Base-by-base conservation (phyloP, 2,797 vertebrate species). In the Spea hammondii region DNA sequence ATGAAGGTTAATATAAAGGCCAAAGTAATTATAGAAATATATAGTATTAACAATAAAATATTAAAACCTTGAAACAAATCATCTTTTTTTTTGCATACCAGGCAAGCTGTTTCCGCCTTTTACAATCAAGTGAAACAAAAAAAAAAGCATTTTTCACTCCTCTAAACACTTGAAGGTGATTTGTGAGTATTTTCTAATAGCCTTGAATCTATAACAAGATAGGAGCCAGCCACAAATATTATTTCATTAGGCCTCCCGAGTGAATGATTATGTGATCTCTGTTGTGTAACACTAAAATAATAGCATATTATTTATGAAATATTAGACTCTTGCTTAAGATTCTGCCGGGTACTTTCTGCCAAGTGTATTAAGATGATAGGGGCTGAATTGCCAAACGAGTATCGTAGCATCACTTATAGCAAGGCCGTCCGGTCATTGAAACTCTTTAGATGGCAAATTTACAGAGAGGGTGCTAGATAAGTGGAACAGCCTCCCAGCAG, bases 181-280 rank as follows among this genome's bases (percentile, higher is more conserved):
- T 71, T 71, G 54, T 47, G 44, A 71, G 53, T 47, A 46, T 44
- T 57, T 71, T 71, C 51, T 71, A 46, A 57, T 59, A 54, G 32
- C 7, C 46, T 57, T 8, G 53, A 71, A 71, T 57, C 45, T 47
- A 71, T 71, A 46, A 59, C 7, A 47, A 45, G 54, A 4, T 9
- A 44, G 44, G 4, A 46, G 70, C 53, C 53, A 59, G 70, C 10
- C n/a, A 57, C 70, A 57, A 71, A 46, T 57, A 57, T 71, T 55
- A 71, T 57, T 71, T 71, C 53, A 71, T 71, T 71, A 71, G 70
- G 32, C 5, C 70, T 59, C 53, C 47, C 70, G 32, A 12, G 50
- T 57, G 70, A 57, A 54, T 71, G 32, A 57, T 71, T 71, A 13
- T 51, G 0, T 8, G 67, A 53, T 59, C 32, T 71, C 53, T 71